Evolutionary conservation across 92 coral and sea anemone genomes (phyloP).

Genomic region (Muricea muricata): DNA sequence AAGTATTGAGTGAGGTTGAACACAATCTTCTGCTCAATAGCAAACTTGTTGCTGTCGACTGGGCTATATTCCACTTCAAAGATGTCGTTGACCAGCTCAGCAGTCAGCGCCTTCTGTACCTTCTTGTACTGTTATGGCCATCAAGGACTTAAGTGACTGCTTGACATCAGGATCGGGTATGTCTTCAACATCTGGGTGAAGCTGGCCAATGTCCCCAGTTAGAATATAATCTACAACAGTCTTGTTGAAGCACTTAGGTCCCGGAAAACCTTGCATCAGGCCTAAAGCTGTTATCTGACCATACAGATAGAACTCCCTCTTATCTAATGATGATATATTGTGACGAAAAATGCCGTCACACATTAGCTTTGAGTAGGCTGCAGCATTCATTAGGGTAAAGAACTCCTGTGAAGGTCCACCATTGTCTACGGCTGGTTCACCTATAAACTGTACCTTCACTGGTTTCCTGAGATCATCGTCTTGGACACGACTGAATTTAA

Average conservation of each 20-base stretch:
- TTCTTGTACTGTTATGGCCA: background rate
- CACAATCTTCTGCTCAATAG: conserved; percentile 20
- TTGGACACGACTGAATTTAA: background rate
- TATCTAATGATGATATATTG: background rate
- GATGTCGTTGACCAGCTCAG: conserved; percentile 24
- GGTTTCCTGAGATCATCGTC: background rate
- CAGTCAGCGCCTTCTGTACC: conserved; percentile 12
- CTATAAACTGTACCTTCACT: background rate
- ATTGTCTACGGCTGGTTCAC: background rate
- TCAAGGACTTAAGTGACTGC: conserved; percentile 23
- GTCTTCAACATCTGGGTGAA: background rate
- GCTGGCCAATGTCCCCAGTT: background rate
- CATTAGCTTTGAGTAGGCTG: conserved; percentile 20
- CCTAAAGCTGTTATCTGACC: conserved; percentile 68
- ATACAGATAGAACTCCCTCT: conserved; percentile 59
- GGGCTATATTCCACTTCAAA: conserved; percentile 40
- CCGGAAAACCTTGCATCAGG: conserved; percentile 70
- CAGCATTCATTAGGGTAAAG: background rate
- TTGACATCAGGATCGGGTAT: conserved; percentile 17
- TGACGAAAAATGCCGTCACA: conserved; percentile 33
- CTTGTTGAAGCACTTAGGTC: conserved; percentile 68
- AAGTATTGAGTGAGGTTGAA: conserved; percentile 35
- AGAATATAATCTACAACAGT: conserved; percentile 22
- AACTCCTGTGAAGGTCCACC: background rate
- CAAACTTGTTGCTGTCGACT: conserved; percentile 37